Evolutionary conservation across 2,113 vertebrate genomes (phyloP).

Genomic region (Aplodontia rufa): DNA sequence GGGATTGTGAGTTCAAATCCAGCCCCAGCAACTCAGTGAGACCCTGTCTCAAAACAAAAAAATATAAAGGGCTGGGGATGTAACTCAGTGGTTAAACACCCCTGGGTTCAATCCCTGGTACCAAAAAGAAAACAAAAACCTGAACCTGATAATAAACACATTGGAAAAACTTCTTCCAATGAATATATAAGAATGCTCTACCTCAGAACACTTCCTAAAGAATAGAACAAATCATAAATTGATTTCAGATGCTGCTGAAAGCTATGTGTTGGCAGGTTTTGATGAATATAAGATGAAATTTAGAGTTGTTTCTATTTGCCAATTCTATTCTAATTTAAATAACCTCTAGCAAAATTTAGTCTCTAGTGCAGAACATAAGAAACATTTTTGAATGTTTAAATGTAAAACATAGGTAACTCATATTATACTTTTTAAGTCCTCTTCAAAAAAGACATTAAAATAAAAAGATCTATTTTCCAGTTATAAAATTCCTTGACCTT

Average conservation of each 20-base stretch:
- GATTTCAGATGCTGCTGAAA: neutral
- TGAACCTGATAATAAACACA: neutral
- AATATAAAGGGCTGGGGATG: too few species aligned
- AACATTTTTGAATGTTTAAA: constrained; percentile 53
- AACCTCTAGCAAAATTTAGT: constrained; percentile 40
- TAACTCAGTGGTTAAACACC: too few species aligned
- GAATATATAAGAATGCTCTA: neutral
- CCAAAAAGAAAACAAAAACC: neutral
- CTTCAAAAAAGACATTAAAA: constrained; percentile 42
- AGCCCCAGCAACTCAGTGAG: too few species aligned
- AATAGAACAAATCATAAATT: neutral
- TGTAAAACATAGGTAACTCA: neutral
- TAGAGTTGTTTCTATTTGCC: constrained; percentile 9
- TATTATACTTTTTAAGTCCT: neutral
- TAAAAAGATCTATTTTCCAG: neutral
- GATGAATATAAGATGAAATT: constrained; percentile 27
- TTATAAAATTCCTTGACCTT: constrained; percentile 47
- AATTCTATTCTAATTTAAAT: constrained; percentile 12
- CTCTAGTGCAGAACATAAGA: neutral
- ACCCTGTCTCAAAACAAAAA: too few species aligned
- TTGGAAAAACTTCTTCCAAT: neutral
- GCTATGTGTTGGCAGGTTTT: neutral
- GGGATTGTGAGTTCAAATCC: too few species aligned
- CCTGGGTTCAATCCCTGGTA: too few species aligned
- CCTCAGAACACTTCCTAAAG: neutral